Evolutionary conservation across 2,888 invertebrate genomes (phyloP).

Genomic region (Acleris cristana): DNA sequence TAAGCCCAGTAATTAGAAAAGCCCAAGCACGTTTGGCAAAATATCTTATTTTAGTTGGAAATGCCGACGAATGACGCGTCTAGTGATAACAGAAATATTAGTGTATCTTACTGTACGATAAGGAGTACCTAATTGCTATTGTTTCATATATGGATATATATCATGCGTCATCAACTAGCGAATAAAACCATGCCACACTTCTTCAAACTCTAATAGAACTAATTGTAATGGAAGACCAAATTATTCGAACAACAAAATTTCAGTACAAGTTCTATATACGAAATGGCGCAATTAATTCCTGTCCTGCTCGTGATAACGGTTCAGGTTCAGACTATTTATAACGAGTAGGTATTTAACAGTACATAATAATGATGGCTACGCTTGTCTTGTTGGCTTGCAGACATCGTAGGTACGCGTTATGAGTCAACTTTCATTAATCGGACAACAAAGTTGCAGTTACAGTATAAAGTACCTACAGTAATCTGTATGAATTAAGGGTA

Average conservation of each 20-base stretch:
- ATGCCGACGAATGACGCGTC: too few species aligned
- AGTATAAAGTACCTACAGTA: not conserved
- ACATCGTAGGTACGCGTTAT: slow-evolving; percentile 2
- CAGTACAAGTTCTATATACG: not conserved
- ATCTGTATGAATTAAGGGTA: too few species aligned
- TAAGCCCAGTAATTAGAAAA: too few species aligned
- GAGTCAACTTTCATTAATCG: slow-evolving; percentile 24
- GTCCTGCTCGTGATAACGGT: slow-evolving; percentile 27
- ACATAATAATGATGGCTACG: slow-evolving; percentile 2
- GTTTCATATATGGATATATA: not conserved
- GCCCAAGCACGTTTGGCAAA: too few species aligned
- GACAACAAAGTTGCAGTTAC: not conserved
- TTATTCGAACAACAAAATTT: too few species aligned
- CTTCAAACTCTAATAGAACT: too few species aligned
- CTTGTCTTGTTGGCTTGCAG: slow-evolving; percentile 3
- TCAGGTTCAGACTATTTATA: slow-evolving; percentile 26
- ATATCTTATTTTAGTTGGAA: too few species aligned
- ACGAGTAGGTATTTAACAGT: slow-evolving; percentile 20
- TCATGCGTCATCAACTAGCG: too few species aligned
- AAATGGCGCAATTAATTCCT: slow-evolving; percentile 24
- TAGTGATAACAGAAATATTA: not conserved
- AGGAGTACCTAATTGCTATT: not conserved
- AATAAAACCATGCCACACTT: too few species aligned
- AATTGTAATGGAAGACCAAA: too few species aligned
- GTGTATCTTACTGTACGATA: not conserved